These are phyloP conservation scores for Danio albolineatus DNA, from an alignment of 2,797 vertebrate genomes.

Conservation along the genomic window DNA sequence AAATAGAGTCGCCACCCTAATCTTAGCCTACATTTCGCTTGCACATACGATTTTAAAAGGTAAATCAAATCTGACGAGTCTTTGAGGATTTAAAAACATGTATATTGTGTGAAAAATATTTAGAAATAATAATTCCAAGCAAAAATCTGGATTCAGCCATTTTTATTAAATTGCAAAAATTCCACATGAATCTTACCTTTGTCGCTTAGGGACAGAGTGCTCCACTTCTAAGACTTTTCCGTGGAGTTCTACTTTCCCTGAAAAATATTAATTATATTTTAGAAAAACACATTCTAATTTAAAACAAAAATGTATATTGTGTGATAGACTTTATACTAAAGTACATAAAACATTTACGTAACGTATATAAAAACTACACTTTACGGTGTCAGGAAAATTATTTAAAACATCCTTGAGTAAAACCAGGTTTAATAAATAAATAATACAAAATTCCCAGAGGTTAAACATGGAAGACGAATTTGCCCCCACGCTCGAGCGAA, in stretches of 20 bases:
- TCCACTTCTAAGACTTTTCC: conserved; percentile 98
- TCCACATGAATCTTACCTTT: conserved; percentile 84
- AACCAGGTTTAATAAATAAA: not conserved
- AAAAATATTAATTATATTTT: conserved; percentile 61
- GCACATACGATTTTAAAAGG: not conserved
- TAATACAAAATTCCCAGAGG: conserved; percentile 44
- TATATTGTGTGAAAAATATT: not conserved
- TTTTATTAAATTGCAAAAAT: conserved; percentile 46
- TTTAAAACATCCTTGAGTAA: not conserved
- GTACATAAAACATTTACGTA: not conserved
- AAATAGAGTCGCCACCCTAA: not conserved
- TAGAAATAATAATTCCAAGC: not conserved
- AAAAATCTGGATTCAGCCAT: not conserved
- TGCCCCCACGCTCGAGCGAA: conserved; percentile 50
- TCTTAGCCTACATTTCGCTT: not conserved
- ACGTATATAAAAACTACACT: not conserved
- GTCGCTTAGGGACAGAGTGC: conserved; percentile 97
- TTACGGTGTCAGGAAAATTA: not conserved
- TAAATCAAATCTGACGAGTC: conserved; percentile 6
- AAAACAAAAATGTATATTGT: not conserved
- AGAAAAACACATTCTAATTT: conserved; percentile 4
- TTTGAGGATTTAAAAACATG: not conserved
- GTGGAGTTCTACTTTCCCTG: conserved; percentile 98
- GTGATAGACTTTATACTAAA: conserved; percentile 5
- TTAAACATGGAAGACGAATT: conserved; percentile 60